A percentile compares a stretch with the other conserved stretches of the same genome.
phyloP scores from a whole-genome alignment of 2,888 invertebrate genomes.

The Brachylomia viminalis region DNA sequence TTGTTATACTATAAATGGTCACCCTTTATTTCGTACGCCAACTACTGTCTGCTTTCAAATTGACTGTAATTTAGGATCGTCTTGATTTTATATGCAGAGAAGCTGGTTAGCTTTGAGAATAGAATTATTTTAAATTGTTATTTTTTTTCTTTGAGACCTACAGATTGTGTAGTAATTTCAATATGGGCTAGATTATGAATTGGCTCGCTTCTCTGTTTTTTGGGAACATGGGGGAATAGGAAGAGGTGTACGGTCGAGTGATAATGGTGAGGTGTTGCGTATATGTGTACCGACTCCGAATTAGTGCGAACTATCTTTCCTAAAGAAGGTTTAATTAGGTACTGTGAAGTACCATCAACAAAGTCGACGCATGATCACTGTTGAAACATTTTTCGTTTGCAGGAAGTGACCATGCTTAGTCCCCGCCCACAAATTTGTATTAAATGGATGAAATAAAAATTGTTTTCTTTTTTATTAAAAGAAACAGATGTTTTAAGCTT shows the following conservation, averaged over 20 bases:
- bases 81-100: conserved; percentile 62
- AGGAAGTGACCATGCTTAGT: too few relatives aligned
- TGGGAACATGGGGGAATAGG: neutral
- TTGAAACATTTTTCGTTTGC: too few relatives aligned
- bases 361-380: too few relatives aligned
- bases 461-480: too few relatives aligned
- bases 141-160: neutral
- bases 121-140: neutral
- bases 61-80: conserved; percentile 64
- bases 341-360: too few relatives aligned
- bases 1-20: conserved; percentile 68
- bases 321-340: neutral
- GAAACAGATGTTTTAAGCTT: too few relatives aligned
- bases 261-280: neutral
- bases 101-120: conserved; percentile 12
- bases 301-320: neutral
- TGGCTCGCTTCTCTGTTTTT: neutral
- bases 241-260: neutral
- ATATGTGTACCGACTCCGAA: neutral
- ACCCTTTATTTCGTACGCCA: conserved; percentile 62
- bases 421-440: too few relatives aligned
- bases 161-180: too few relatives aligned
- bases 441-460: too few relatives aligned
- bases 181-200: neutral
- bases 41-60: conserved; percentile 69